phyloP scores from a whole-genome alignment of 2,888 invertebrate genomes.

The Drosophila eohydei region DNA sequence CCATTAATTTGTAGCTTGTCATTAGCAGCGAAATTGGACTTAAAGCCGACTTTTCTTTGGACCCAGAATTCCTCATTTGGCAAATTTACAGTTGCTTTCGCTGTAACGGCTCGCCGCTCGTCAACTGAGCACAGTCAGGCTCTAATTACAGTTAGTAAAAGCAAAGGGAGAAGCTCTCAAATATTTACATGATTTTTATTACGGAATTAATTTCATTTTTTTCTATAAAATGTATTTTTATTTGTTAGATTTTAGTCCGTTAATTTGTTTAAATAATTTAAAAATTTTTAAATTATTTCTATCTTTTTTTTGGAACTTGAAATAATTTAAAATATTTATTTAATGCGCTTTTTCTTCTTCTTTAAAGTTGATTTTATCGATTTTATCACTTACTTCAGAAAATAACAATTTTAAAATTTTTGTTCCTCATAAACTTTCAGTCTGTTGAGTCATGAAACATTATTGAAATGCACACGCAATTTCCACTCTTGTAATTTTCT shows the following conservation, averaged over 20 bases:
- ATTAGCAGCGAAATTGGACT: slow-evolving; percentile 54
- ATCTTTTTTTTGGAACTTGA: too few relatives aligned
- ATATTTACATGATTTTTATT: neutral
- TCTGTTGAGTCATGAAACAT: neutral
- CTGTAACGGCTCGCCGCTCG: slow-evolving; percentile 18
- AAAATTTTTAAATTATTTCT: neutral
- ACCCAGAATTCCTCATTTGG: slow-evolving; percentile 24
- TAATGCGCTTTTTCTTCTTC: neutral
- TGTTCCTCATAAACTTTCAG: neutral
- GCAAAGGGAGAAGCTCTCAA: neutral
- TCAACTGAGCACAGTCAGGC: neutral
- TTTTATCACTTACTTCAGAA: neutral
- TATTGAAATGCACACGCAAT: neutral
- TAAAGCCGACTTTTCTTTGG: slow-evolving; percentile 46
- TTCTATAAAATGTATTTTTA: too few relatives aligned
- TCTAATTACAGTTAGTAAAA: slow-evolving; percentile 4
- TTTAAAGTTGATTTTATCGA: neutral
- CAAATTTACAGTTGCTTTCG: slow-evolving; percentile 35
- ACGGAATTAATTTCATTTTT: too few relatives aligned
- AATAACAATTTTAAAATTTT: neutral
- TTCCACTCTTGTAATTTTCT: slow-evolving; percentile 5
- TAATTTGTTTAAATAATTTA: too few relatives aligned
- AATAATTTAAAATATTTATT: neutral
- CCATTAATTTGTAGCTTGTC: slow-evolving; percentile 69
- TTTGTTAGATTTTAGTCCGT: too few relatives aligned